phyloP scores from a whole-genome alignment of 2,113 vertebrate genomes.

The Donacobius atricapilla region DNA sequence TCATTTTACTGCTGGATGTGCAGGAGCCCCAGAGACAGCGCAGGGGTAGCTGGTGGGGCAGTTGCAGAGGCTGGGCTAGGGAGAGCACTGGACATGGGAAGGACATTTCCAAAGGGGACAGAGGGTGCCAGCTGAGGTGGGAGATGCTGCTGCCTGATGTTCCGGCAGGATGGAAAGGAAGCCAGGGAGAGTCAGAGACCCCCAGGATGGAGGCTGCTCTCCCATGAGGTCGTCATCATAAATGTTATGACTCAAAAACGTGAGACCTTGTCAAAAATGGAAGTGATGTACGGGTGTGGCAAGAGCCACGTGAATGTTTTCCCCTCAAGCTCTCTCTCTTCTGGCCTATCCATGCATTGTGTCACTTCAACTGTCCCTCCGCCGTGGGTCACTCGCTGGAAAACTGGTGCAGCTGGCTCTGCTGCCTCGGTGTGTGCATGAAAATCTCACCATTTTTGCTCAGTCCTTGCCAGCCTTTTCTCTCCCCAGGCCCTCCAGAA shows the following conservation, averaged over 20 bases:
- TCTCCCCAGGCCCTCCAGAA: neutral
- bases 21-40: neutral
- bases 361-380: neutral
- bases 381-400: neutral
- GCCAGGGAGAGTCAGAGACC: neutral
- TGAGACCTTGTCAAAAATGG: neutral
- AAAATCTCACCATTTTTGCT: neutral
- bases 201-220: neutral
- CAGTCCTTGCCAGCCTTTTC: neutral
- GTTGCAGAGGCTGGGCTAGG: neutral
- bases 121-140: neutral
- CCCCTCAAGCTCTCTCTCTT: neutral
- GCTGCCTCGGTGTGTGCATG: rapidly evolving
- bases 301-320: neutral
- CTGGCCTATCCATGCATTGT: rapidly evolving
- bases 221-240: neutral
- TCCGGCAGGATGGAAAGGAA: neutral
- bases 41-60: neutral
- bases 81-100: neutral
- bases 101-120: neutral
- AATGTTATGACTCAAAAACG: neutral
- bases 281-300: neutral
- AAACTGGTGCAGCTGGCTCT: neutral
- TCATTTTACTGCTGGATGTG: neutral
- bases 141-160: neutral